phyloP scores from a whole-genome alignment of 2,888 invertebrate genomes.

The Cremastinae sp. region DNA sequence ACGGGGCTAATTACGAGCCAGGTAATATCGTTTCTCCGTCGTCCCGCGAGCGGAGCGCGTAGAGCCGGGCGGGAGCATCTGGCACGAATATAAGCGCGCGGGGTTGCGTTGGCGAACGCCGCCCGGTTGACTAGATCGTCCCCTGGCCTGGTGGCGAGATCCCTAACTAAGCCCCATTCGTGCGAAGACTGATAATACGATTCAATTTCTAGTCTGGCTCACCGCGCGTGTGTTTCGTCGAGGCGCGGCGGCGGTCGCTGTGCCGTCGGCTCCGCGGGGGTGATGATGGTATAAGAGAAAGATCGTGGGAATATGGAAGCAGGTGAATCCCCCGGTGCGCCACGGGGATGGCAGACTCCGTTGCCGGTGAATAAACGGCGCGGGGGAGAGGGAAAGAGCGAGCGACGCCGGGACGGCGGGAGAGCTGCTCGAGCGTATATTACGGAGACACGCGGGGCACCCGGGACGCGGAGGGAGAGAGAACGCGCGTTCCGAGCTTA shows the following conservation, averaged over 20 bases:
- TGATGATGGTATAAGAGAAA: conserved; percentile 39
- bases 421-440: conserved; percentile 33
- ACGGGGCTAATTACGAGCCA: conserved; percentile 19
- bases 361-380: conserved; percentile 31
- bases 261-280: conserved; percentile 22
- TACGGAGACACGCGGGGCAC: neutral
- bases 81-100: no score
- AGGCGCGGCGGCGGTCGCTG: conserved; percentile 21
- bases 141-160: conserved; percentile 33
- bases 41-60: conserved; percentile 6
- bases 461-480: conserved; percentile 1
- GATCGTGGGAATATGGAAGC: conserved; percentile 28
- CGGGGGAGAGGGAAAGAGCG: conserved; percentile 47
- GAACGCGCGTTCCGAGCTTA: conserved; percentile 42
- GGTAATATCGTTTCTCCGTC: conserved; percentile 22
- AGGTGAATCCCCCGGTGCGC: neutral
- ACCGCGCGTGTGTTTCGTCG: conserved; percentile 55
- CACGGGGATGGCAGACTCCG: no score
- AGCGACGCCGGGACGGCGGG: no score
- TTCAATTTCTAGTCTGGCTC: conserved; percentile 65
- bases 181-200: conserved; percentile 67
- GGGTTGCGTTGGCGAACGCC: no score
- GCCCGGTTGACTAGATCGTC: no score
- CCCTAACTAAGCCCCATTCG: conserved; percentile 54
- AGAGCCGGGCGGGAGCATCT: no score